Percentiles rank a stretch among this genome's conserved stretches.
phyloP scores from a whole-genome alignment of 1,140 invertebrate genomes.

The Cyphomyrmex costatus region DNA sequence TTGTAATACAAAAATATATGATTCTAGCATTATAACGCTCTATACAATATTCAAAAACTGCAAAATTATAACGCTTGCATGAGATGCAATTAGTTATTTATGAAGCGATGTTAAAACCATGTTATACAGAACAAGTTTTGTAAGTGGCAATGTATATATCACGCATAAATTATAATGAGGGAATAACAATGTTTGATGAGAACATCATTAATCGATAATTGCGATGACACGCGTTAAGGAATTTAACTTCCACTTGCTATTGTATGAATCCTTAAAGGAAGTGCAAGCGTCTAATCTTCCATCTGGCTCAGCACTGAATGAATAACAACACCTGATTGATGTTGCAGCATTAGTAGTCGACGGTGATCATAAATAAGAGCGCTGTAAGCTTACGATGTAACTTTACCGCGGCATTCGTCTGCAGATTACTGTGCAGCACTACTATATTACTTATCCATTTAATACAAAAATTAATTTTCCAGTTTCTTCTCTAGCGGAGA shows the following conservation, averaged over 20 bases:
- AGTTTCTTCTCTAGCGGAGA: background rate
- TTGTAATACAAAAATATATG: background rate
- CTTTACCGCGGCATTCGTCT: conserved; percentile 19
- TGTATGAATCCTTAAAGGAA: conserved; percentile 1
- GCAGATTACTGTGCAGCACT: conserved; percentile 28
- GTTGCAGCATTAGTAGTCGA: conserved; percentile 37
- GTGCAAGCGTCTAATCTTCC: conserved; percentile 46
- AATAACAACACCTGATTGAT: conserved; percentile 58
- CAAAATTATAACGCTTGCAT: background rate
- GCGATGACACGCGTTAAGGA: background rate
- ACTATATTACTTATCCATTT: conserved; percentile 33
- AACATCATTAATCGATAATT: background rate
- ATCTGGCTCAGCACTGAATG: conserved; percentile 41
- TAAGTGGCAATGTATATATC: background rate
- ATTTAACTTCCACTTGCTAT: conserved; percentile 28
- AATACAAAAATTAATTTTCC: conserved; percentile 43
- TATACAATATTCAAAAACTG: background rate
- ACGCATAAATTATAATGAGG: background rate
- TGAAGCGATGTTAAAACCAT: background rate
- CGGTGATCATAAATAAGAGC: conserved; percentile 57
- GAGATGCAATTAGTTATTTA: background rate
- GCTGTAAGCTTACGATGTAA: conserved; percentile 52
- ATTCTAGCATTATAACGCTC: background rate
- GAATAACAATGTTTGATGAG: background rate
- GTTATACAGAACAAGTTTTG: background rate